Conservation (phyloP, 2,888 invertebrate genomes). For the Acronicta aceris region DNA sequence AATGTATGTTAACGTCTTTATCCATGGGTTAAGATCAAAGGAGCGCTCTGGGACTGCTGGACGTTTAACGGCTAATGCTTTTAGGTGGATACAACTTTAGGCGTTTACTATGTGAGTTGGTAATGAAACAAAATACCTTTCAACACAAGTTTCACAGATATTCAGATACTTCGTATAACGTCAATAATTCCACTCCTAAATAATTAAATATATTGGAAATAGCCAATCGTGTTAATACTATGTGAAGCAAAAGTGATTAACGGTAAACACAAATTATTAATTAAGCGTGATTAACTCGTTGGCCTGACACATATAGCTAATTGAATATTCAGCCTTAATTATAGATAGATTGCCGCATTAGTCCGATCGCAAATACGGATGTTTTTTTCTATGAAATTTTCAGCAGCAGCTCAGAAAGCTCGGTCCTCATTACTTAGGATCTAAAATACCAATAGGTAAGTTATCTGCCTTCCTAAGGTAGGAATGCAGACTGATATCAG, state of each 20-base stretch:
- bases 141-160: no score
- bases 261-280: background rate
- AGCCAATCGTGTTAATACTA: background rate
- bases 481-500: no score
- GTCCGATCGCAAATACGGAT: no score
- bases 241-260: slow-evolving; percentile 3
- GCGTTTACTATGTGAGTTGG: background rate
- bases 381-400: no score
- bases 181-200: no score
- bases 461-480: no score
- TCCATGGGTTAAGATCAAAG: slow-evolving; percentile 1
- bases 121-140: background rate
- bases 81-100: background rate
- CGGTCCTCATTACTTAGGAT: no score
- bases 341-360: no score
- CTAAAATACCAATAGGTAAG: no score
- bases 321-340: no score
- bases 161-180: no score
- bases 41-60: background rate
- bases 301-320: slow-evolving; percentile 2
- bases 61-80: background rate
- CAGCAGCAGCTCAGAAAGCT: no score
- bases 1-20: slow-evolving; percentile 2
- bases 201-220: background rate
- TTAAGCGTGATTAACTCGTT: slow-evolving; percentile 8